Evolutionary conservation across 2,888 invertebrate species (phyloP).

Genomic region (Phoronis australis): DNA sequence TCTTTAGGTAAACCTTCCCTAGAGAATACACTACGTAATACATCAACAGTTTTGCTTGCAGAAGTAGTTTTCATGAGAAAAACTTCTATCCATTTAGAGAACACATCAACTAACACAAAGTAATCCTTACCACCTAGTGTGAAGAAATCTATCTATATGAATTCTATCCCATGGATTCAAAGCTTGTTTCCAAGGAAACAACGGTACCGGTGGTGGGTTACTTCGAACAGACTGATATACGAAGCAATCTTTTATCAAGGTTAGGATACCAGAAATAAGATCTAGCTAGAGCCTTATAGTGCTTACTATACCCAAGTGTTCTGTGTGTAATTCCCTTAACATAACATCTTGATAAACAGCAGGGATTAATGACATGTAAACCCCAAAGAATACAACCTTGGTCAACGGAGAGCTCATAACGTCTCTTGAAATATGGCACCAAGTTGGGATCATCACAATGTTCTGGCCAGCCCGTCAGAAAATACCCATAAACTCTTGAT

Average conservation of each 20-base stretch:
- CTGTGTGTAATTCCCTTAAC: too few relatives aligned
- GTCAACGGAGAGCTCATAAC: too few relatives aligned
- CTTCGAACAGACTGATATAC: not conserved
- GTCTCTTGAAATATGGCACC: too few relatives aligned
- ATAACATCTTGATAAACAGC: too few relatives aligned
- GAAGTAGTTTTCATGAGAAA: not conserved
- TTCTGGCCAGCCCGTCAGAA: too few relatives aligned
- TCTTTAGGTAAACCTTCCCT: constrained; percentile 2
- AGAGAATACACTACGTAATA: not conserved
- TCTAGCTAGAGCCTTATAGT: not conserved
- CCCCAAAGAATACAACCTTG: too few relatives aligned
- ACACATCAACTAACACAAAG: not conserved
- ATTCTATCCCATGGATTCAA: constrained; percentile 2
- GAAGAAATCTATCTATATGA: constrained; percentile 4
- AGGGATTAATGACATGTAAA: constrained; percentile 5
- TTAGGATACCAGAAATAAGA: constrained; percentile 1
- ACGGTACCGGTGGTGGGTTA: not conserved
- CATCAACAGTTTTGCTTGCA: not conserved
- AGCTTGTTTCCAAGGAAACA: constrained; percentile 1
- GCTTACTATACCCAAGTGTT: too few relatives aligned
- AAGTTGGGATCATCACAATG: too few relatives aligned
- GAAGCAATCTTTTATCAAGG: not conserved
- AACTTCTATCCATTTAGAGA: constrained; percentile 2
- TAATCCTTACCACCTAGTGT: not conserved
- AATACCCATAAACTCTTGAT: not conserved